Conservation (phyloP, 2,888 invertebrate genomes). For the Aquatica leii region DNA sequence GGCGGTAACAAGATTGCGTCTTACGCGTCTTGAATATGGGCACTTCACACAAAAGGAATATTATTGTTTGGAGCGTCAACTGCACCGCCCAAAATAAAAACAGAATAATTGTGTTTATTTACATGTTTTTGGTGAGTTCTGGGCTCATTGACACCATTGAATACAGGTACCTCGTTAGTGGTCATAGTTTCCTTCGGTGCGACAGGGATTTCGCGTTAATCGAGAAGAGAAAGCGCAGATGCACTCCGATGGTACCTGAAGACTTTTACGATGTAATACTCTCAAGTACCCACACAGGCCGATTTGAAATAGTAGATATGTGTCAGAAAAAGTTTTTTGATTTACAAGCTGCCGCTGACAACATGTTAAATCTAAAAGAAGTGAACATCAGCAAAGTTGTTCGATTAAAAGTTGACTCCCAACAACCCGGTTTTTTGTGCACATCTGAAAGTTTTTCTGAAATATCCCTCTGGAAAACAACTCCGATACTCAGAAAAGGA, state of each 20-base stretch:
- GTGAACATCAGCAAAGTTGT: slow-evolving; percentile 18
- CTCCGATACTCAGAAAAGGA: slow-evolving; percentile 10
- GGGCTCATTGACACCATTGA: slow-evolving; percentile 34
- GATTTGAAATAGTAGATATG: too few relatives aligned
- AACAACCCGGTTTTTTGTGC: slow-evolving; percentile 1
- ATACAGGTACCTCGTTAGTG: slow-evolving; percentile 36
- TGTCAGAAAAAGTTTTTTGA: too few relatives aligned
- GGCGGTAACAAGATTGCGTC: too few relatives aligned
- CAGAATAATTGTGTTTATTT: neutral
- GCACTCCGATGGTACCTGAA: slow-evolving; percentile 31
- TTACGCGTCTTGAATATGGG: too few relatives aligned
- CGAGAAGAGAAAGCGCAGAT: slow-evolving; percentile 37
- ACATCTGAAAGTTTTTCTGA: slow-evolving; percentile 3
- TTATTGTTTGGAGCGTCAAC: too few relatives aligned
- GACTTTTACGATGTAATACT: slow-evolving; percentile 26
- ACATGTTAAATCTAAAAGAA: too few relatives aligned
- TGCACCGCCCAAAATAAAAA: too few relatives aligned
- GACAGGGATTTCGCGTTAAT: slow-evolving; percentile 40
- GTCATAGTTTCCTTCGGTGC: slow-evolving; percentile 39
- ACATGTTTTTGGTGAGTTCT: slow-evolving; percentile 20
- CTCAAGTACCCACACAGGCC: slow-evolving; percentile 27
- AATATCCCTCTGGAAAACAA: neutral
- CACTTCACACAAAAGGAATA: too few relatives aligned
- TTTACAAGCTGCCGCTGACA: too few relatives aligned
- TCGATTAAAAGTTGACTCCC: slow-evolving; percentile 18